These are phyloP conservation scores for Poecilia latipinna DNA, from an alignment of 2,113 vertebrate species.

Conservation along the genomic window DNA sequence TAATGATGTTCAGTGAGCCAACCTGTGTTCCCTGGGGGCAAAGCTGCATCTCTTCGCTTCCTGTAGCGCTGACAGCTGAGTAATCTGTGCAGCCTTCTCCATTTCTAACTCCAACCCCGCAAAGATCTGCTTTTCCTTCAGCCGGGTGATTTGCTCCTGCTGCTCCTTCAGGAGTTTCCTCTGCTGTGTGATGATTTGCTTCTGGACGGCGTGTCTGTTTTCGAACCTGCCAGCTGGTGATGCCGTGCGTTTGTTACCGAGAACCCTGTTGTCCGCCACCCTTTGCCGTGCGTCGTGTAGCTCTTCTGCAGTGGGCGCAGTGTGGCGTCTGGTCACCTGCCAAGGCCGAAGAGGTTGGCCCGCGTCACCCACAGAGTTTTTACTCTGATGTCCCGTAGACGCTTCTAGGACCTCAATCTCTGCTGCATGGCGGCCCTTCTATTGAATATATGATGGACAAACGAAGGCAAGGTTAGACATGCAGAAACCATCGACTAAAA, in stretches of 20 bases:
- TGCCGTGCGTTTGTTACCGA: neutral
- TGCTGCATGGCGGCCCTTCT: constrained; percentile 27
- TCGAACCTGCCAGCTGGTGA: constrained; percentile 67
- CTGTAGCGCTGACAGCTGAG: neutral
- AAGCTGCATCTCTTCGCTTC: constrained; percentile 27
- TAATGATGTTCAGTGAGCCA: neutral
- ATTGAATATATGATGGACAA: constrained; percentile 7
- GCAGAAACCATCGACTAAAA: neutral
- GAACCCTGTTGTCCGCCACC: neutral
- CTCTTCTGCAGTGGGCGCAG: constrained; percentile 56
- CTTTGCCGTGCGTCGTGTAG: constrained; percentile 28
- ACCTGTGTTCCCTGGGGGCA: constrained; percentile 50
- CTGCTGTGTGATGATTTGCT: constrained; percentile 86
- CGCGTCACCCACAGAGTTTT: neutral
- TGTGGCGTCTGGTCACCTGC: constrained; percentile 75
- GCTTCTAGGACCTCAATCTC: neutral
- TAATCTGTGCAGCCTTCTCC: constrained; percentile 44
- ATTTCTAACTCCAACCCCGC: constrained; percentile 72
- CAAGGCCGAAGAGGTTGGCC: constrained; percentile 66
- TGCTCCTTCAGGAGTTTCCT: constrained; percentile 87
- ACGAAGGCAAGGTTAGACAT: neutral
- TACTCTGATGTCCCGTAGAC: constrained; percentile 16
- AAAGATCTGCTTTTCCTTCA: constrained; percentile 81
- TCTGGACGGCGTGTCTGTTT: constrained; percentile 80
- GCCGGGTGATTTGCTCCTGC: constrained; percentile 81